Base-by-base conservation (phyloP, 2,888 invertebrate species). In the Drosophila subquinaria region DNA sequence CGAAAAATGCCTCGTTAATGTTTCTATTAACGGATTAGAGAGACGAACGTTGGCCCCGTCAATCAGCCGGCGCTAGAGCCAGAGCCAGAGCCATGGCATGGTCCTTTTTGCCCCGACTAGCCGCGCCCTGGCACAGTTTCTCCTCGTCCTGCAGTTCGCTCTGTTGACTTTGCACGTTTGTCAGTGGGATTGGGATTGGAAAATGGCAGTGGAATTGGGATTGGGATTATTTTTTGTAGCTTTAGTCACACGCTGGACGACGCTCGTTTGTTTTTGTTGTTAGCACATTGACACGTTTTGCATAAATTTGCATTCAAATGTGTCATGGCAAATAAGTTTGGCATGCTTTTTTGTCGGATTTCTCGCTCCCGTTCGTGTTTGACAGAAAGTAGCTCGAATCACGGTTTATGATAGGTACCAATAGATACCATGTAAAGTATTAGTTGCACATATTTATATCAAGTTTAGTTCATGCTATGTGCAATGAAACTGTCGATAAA, bases 11-110 rank as follows among this genome's bases (percentile, higher is more conserved):
- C 88, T 90, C 83, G 90, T 90, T 91, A 91, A 91, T 91, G 91
- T 90, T 91, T 90, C 90, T 89, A 91, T 91, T 90, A 91, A 90
- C 86, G 90, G 89, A 91, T 91, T 91, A 89, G 74, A 51, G 66
- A 69, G 43, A 48, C 63, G 79, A 73, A 69, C 74, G 76, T 51
- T 65, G 73, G 81, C 64, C 78, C 64, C 69, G 81, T 79, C 85
- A 85, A 77, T 77, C 87, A 79, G 75, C 52, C 59, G 71, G 65
- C 59, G 63, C 27, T 38, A 45, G 20, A 20, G 20, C 20, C 2
- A 20, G 20, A 79, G 75, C 52, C 59, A 72, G 65, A 61, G 63
- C 20, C 43, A 45, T 35, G 53, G 35, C 43, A 35, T 13, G 43
- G 45, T 42, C 30, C 38, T 20, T 38, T 15, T n/a, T 17, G 9